Evolutionary conservation across 37 sponge, comb jelly and placozoan species (phyloP), one percentile per base, ranked within the genome.

Genomic region (Aplysina aerophoba): DNA sequence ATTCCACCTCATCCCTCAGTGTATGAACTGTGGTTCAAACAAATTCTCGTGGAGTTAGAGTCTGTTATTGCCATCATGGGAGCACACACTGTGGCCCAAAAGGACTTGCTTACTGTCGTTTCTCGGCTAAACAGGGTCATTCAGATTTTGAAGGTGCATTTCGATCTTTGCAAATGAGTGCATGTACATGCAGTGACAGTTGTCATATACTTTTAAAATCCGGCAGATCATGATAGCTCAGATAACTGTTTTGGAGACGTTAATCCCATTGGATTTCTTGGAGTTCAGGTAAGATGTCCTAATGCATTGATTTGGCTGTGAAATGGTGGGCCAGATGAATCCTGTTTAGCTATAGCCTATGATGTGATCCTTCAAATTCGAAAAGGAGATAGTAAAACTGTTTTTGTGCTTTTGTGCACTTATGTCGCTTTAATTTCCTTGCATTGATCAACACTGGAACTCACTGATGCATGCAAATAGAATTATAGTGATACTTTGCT

Each of bases 1-100:
- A n/a, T n/a, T n/a, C n/a, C n/a, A 8, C n/a, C 36, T 21, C 30
- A 35, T 73, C 30, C 13, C 54, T 15, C 72, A 80, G 85, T 83
- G 27, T 83, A 83, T 72, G 91, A 91, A 35, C 40, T 91, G 72
- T 91, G 91, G 91, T 91, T 91, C 73, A 91, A 87, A 72, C 91
- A 91, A n/a, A 83, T 91, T 41, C 66, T 91, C 3, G 27, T 61
- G 34, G 91, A 91, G 8, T 4, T 91, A 21, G 87, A 88, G 19
- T 91, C 91, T 28, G 54, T 90, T 15, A 27, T 64, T 27, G 87
- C 83, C 15, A 82, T 90, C 21, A 15, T 90, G 83, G 53, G 28
- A 35, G 73, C 60, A 66, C 55, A 83, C 25, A 31, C 59, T 16
- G 77, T 90, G 72, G 87, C 87, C 30, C 87, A 90, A 79, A 82